A percentile compares a stretch with the other conserved stretches of the same genome.
phyloP scores from a whole-genome alignment of 2,888 invertebrate genomes.

The Dorcus hopei region DNA sequence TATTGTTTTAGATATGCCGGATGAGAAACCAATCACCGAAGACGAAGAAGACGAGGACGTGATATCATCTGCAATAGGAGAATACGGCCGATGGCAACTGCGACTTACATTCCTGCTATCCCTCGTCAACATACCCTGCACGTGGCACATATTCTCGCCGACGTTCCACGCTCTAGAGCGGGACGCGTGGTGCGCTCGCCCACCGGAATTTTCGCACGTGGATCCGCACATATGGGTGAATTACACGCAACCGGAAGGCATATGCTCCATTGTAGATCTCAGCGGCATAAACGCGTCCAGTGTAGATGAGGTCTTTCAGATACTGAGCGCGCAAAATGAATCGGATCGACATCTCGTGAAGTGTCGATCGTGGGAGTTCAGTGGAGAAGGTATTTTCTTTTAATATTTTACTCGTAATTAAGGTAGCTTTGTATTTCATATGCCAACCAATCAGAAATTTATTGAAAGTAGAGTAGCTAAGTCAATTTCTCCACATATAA shows the following conservation, averaged over 20 bases:
- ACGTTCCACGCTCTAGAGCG: conserved; percentile 69
- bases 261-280: conserved; percentile 57
- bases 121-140: conserved; percentile 75
- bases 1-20: conserved; percentile 20
- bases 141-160: conserved; percentile 75
- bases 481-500: too few relatives aligned
- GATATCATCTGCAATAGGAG: conserved; percentile 66
- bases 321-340: conserved; percentile 19
- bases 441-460: background rate
- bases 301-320: conserved; percentile 35
- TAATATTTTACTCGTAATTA: too few relatives aligned
- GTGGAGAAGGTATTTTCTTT: conserved; percentile 37
- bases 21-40: conserved; percentile 13
- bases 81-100: conserved; percentile 76
- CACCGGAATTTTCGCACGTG: conserved; percentile 55
- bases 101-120: conserved; percentile 71
- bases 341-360: conserved; percentile 24
- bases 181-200: conserved; percentile 68
- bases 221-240: conserved; percentile 62
- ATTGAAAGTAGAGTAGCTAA: too few relatives aligned
- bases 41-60: conserved; percentile 58
- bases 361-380: conserved; percentile 45
- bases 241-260: conserved; percentile 60
- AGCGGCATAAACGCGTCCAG: conserved; percentile 43
- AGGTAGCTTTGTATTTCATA: too few relatives aligned